These are phyloP conservation scores for Pelochelys cantorii DNA, from an alignment of 2,797 vertebrate genomes.

Conservation along the genomic window DNA sequence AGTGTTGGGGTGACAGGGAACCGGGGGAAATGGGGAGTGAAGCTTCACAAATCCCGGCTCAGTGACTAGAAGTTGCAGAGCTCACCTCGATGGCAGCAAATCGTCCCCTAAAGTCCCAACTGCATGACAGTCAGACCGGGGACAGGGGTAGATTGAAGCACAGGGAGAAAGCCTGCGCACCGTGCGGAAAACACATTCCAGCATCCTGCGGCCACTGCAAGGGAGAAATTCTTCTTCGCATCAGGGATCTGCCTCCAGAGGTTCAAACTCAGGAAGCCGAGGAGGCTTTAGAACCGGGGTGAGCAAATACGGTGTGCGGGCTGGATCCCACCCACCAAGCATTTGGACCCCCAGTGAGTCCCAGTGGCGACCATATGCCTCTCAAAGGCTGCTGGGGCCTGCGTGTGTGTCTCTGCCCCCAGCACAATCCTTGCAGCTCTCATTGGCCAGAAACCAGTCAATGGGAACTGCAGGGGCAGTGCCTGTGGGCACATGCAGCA, in stretches of 20 bases:
- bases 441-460: no score
- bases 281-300: background rate
- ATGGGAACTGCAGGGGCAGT: no score
- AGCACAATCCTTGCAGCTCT: no score
- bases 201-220: background rate
- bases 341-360: no score
- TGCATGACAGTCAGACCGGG: background rate
- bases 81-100: background rate
- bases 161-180: background rate
- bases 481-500: no score
- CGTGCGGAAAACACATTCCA: accelerated
- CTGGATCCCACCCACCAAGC: no score
- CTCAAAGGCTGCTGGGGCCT: no score
- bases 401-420: no score
- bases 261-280: background rate
- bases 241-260: background rate
- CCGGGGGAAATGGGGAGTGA: background rate
- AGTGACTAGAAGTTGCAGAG: background rate
- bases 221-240: background rate
- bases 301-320: no score
- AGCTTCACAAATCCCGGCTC: background rate
- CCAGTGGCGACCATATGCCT: no score
- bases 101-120: background rate
- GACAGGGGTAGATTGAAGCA: accelerated
- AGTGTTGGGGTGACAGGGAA: background rate